Evolutionary conservation across 2,797 vertebrate species (phyloP), one percentile per base, ranked within the genome.

Genomic region (Phataginus tricuspis): DNA sequence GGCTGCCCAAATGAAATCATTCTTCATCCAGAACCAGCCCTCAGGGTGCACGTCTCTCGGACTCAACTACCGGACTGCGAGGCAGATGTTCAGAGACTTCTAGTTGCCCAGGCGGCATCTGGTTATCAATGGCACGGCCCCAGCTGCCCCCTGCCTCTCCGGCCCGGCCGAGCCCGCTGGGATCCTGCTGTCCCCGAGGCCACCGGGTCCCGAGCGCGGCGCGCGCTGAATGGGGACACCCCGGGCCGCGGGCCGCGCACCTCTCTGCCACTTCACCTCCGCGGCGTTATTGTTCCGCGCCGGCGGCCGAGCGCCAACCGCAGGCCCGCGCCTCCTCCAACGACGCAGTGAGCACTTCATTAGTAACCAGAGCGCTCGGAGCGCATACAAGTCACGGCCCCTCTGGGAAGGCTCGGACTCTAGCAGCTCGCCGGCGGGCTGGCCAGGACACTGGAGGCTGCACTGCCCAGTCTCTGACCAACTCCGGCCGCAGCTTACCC

Each of bases 271-370:
- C 72, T 79, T 72, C 95, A 89, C 75, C 91, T 93, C 88, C 37
- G 57, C 95, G 39, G 91, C 69, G 88, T 96, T 97, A 97, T 97
- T 98, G 97, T 97, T 97, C 93, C 89, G 80, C 90, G 95, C 90
- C 8, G 85, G 93, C 68, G 49, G 86, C 90, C 42, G 84, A 91
- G 90, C 49, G 91, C 86, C 96, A 53, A 59, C 63, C 90, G 79
- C 71, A 97, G 96, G 94, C 96, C 97, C 66, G 69, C 82, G 86
- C 79, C 79, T 21, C 55, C 66, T 39, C 74, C 69, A 34, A 74
- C 39, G 89, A 86, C 39, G 89, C 77, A 86, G 78, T 31, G 96
- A 74, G 93, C 97, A 80, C 96, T 96, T 97, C 86, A 84, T 94
- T 85, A 90, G 91, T 45, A 74, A 92, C 93, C 90, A 51, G 91